phyloP scores from a whole-genome alignment of 2,113 vertebrate species.

The Brachyistius frenatus region DNA sequence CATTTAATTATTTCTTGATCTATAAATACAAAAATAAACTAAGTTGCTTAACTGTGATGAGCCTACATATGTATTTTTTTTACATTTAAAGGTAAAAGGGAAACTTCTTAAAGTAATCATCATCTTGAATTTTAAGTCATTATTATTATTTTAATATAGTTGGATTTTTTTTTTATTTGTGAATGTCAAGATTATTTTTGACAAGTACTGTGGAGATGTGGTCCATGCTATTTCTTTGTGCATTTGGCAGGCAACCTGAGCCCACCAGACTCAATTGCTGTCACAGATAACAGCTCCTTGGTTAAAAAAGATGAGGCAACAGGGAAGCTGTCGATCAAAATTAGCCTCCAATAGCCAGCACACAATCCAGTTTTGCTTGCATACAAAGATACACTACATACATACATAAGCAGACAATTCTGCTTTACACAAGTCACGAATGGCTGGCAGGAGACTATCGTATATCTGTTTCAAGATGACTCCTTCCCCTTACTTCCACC shows the following conservation, averaged over 20 bases:
- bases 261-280: conserved; percentile 34
- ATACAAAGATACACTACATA: not conserved
- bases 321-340: conserved; percentile 30
- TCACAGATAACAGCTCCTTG: conserved; percentile 53
- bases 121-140: too few species aligned
- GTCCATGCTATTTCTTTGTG: conserved; percentile 27
- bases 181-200: conserved; percentile 4
- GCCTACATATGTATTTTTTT: not conserved
- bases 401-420: not conserved
- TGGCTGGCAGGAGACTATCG: not conserved
- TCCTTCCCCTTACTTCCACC: conserved; percentile 1
- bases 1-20: too few species aligned
- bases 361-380: not conserved
- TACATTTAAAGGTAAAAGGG: not conserved
- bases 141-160: too few species aligned
- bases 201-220: conserved; percentile 2
- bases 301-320: conserved; percentile 28
- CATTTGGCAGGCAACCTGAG: conserved; percentile 30
- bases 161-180: too few species aligned
- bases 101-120: not conserved
- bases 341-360: conserved; percentile 1
- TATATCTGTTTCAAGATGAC: conserved; percentile 50
- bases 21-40: not conserved
- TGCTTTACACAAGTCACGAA: conserved; percentile 22
- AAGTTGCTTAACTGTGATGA: not conserved